A percentile compares a stretch with the other conserved stretches of the same genome.
Evolutionary conservation across 1,140 invertebrate species (phyloP).

Genomic region (Mesaphorura yosii): DNA sequence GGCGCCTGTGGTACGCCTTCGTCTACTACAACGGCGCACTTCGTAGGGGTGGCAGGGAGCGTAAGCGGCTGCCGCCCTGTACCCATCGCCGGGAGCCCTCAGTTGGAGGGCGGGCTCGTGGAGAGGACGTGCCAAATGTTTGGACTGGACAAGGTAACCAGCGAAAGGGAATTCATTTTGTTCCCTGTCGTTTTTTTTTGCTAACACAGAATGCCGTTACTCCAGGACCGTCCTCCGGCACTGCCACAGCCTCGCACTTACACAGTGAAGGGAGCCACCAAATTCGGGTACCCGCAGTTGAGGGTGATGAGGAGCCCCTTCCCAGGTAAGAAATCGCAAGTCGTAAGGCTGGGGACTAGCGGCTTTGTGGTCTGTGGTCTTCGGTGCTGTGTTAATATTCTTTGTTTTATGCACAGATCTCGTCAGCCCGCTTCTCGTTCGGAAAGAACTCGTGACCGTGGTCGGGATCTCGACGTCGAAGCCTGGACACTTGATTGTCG

Average conservation of each 20-base stretch:
- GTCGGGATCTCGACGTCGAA: constrained; percentile 62
- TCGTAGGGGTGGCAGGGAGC: constrained; percentile 11
- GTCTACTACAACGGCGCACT: neutral
- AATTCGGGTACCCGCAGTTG: constrained; percentile 81
- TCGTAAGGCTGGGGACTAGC: neutral
- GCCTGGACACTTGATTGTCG: constrained; percentile 71
- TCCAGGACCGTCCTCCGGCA: constrained; percentile 77
- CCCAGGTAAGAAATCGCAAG: constrained; percentile 45
- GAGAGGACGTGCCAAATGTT: constrained; percentile 80
- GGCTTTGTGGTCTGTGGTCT: neutral
- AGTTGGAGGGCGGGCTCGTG: constrained; percentile 65
- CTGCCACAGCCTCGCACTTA: constrained; percentile 78
- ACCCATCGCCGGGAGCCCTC: constrained; percentile 71
- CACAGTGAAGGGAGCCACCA: constrained; percentile 81
- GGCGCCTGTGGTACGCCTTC: neutral
- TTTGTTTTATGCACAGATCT: constrained; percentile 45
- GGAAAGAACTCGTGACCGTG: constrained; percentile 63
- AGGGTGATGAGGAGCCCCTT: constrained; percentile 81
- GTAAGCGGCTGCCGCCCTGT: constrained; percentile 54
- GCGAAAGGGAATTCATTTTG: constrained; percentile 50
- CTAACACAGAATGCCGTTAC: constrained; percentile 1
- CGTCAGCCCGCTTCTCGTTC: constrained; percentile 33
- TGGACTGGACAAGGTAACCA: constrained; percentile 75
- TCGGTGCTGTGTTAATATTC: constrained; percentile 27
- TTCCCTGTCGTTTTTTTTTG: constrained; percentile 4